A percentile compares a stretch with the other conserved stretches of the same genome.
phyloP scores from a whole-genome alignment of 2,113 vertebrate species.

The Corvus moneduloides region DNA sequence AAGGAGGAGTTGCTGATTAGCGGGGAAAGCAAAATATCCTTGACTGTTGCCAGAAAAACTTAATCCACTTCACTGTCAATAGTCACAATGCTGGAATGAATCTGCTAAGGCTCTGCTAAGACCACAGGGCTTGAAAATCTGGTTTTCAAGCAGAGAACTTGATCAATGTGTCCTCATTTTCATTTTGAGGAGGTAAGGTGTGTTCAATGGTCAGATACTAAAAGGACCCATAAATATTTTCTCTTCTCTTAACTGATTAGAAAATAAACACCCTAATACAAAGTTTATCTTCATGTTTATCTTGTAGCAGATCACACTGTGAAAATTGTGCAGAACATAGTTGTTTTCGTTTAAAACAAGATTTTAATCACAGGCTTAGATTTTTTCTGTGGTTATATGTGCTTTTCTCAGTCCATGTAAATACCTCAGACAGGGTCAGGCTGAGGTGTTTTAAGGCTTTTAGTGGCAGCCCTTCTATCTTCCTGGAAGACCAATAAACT shows the following conservation, averaged over 20 bases:
- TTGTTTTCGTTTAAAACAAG: not conserved
- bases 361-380: not conserved
- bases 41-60: slow-evolving; percentile 16
- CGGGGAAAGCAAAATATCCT: slow-evolving; percentile 13
- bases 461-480: not conserved
- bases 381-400: not conserved
- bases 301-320: not conserved
- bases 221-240: not conserved
- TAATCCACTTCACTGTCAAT: slow-evolving; percentile 33
- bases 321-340: not conserved
- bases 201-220: not conserved
- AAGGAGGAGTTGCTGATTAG: not conserved
- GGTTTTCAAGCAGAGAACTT: not conserved
- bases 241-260: not conserved
- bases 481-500: not conserved
- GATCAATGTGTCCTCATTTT: not conserved
- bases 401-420: not conserved
- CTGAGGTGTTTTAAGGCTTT: not conserved
- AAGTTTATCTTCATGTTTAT: not conserved
- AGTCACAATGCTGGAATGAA: not conserved
- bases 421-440: not conserved
- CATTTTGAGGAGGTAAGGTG: not conserved
- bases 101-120: not conserved
- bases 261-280: not conserved
- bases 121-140: not conserved